Evolutionary conservation across 2,113 vertebrate genomes (phyloP).

Genomic region (Cryptomyrus ogoouensis): DNA sequence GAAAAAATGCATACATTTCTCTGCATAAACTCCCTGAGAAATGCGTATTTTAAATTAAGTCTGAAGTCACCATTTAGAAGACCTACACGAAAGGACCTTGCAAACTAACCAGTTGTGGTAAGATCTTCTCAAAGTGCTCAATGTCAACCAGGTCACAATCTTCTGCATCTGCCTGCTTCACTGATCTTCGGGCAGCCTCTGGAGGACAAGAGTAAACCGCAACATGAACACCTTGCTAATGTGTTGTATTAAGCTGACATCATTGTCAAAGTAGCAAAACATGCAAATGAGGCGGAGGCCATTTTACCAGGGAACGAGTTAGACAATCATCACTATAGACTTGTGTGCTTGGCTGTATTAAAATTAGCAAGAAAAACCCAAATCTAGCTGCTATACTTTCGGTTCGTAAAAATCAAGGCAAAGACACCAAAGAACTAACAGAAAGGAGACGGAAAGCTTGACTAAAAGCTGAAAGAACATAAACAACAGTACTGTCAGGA

Average conservation of each 20-base stretch:
- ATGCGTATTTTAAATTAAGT: not conserved
- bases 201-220: not conserved
- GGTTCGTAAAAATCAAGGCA: not conserved
- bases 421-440: not conserved
- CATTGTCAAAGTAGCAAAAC: too few species aligned
- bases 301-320: too few species aligned
- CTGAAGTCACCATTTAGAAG: not conserved
- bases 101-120: constrained; percentile 62
- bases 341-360: too few species aligned
- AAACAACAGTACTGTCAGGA: too few species aligned
- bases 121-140: constrained; percentile 68
- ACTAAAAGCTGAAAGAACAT: too few species aligned
- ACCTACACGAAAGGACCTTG: not conserved
- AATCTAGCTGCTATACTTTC: not conserved
- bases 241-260: too few species aligned
- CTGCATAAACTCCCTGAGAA: not conserved
- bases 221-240: not conserved
- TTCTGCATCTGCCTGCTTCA: constrained; percentile 61
- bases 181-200: constrained; percentile 61
- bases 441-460: too few species aligned
- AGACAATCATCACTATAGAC: too few species aligned
- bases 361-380: not conserved
- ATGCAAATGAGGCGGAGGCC: too few species aligned
- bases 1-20: not conserved
- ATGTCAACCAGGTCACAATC: constrained; percentile 56